A percentile compares a stretch with the other conserved stretches of the same genome.
Conservation (phyloP, 2,888 invertebrate genomes). For the Chrysodeixis includens region DNA sequence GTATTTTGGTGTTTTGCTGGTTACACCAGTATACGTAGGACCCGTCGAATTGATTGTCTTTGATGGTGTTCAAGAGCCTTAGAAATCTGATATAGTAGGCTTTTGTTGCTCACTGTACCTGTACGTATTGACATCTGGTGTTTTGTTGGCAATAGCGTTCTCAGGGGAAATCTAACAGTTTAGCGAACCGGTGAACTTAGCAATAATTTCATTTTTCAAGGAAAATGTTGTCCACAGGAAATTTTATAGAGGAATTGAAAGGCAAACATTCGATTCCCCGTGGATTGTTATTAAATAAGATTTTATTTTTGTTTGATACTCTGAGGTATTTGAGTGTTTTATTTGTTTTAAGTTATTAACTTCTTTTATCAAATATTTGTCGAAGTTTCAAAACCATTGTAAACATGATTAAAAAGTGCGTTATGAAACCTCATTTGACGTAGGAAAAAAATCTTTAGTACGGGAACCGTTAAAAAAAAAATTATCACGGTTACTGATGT, state of each 20-base stretch:
- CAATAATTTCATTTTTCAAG: conserved; percentile 49
- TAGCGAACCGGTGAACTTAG: conserved; percentile 46
- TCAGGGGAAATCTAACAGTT: conserved; percentile 56
- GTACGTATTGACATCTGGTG: conserved; percentile 20
- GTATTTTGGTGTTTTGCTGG: too few relatives aligned
- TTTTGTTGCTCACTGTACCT: too few relatives aligned
- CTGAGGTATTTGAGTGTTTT: neutral
- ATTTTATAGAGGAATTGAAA: conserved; percentile 20
- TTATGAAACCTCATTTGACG: too few relatives aligned
- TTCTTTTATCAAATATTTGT: neutral
- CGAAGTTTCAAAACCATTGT: too few relatives aligned
- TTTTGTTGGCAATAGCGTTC: conserved; percentile 32
- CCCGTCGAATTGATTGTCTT: too few relatives aligned
- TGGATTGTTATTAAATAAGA: neutral
- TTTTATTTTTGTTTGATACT: neutral
- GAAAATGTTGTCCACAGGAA: conserved; percentile 33
- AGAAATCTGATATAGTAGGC: too few relatives aligned
- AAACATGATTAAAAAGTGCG: too few relatives aligned
- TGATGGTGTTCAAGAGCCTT: too few relatives aligned
- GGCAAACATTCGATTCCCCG: conserved; percentile 4
- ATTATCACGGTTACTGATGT: too few relatives aligned
- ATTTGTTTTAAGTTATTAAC: neutral
- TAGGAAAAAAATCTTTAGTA: too few relatives aligned
- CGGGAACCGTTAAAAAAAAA: too few relatives aligned
- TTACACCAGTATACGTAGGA: too few relatives aligned